Base-by-base conservation (phyloP, 2,113 vertebrate species). In the Eretmochelys imbricata region DNA sequence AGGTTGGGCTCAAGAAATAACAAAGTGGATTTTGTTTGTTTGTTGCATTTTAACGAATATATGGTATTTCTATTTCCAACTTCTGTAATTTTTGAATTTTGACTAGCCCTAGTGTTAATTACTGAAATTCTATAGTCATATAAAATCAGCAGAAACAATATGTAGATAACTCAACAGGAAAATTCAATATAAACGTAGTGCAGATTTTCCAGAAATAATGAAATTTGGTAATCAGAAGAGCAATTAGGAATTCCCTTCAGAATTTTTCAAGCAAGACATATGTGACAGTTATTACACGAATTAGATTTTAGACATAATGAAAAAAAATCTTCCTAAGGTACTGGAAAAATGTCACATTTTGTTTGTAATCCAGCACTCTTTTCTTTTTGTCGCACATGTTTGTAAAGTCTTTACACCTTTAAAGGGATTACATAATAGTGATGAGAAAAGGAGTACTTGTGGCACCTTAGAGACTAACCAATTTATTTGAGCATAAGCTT, bases 101-200 rank as follows among this genome's bases (percentile, higher is more conserved):
- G 90, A 90, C 95, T 69, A 81, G 5, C 17, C 82, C 88, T 85
- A 20, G 72, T 93, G 29, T 91, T 87, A 89, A 95, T 93, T 92
- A 86, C 20, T 89, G 53, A 92, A 75, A 89, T 86, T 97, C 24
- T 3, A 22, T 57, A 50, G 94, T 97, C 17, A 53, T 83, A 87
- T 91, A 91, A 69, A 91, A 75, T 49, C 83, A 48, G 24, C 29
- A 79, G 0, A 0, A 95, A 82, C 13, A 49, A 72, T 48, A 50
- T 57, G 48, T 55, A 94, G 80, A 51, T 75, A 55, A 3, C 72
- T 2, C 72, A 90, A 91, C 25, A 91, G 88, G 90, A 84, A 97
- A 94, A 27, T 85, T 96, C 53, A 94, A 94, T 95, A 95, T 95
- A 94, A 82, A 80, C 84, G 89, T 96, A 90, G 35, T 93, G 57